Evolutionary conservation across 2,113 vertebrate species (phyloP).

Genomic region (Tamias sibiricus): DNA sequence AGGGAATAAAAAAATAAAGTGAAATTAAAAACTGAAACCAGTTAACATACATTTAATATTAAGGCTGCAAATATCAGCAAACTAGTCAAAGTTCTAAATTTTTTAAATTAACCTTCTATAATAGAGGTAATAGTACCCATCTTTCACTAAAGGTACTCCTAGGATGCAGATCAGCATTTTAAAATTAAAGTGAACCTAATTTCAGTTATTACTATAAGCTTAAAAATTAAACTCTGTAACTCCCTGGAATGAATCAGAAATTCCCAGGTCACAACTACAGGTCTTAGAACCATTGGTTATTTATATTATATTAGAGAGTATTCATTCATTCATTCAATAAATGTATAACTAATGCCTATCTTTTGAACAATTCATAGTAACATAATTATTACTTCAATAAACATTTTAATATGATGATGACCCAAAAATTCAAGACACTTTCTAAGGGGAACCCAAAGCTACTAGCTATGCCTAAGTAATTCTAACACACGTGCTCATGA

Average conservation of each 20-base stretch:
- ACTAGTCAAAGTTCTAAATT: neutral
- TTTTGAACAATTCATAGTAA: neutral
- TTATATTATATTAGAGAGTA: neutral
- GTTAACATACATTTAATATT: neutral
- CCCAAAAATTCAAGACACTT: neutral
- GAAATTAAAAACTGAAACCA: neutral
- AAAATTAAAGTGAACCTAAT: constrained; percentile 21
- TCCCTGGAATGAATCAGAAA: constrained; percentile 39
- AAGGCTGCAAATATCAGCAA: neutral
- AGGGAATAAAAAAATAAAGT: neutral
- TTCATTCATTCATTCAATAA: neutral
- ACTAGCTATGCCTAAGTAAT: neutral
- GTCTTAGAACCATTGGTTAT: neutral
- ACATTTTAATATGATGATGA: neutral
- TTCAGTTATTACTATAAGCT: neutral
- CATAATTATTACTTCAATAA: neutral
- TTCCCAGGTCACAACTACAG: neutral
- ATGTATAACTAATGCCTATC: neutral
- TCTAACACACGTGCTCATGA: neutral
- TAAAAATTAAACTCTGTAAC: neutral
- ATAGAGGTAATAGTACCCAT: neutral
- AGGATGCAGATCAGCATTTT: neutral
- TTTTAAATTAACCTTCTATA: neutral
- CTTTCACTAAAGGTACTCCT: neutral
- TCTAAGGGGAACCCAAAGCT: neutral